Conservation (phyloP, 1,140 invertebrate species). For the Temnothorax longispinosus region DNA sequence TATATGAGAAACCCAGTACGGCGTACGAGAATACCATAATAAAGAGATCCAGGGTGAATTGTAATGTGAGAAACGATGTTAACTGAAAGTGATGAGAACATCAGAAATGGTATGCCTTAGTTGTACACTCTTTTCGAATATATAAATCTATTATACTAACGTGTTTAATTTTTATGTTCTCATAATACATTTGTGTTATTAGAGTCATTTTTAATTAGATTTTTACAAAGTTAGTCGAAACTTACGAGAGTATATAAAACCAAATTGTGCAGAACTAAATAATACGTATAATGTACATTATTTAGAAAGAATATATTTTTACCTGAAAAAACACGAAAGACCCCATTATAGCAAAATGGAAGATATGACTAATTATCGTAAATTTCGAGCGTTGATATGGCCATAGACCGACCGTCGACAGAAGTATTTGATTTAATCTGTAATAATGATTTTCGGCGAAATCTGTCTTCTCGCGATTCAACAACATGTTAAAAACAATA, state of each 20-base stretch:
- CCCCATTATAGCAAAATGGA: neutral
- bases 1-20: neutral
- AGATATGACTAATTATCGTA: neutral
- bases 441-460: slow-evolving; percentile 14
- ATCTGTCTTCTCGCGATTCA: neutral
- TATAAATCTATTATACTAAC: neutral
- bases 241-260: neutral
- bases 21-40: neutral
- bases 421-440: slow-evolving; percentile 7
- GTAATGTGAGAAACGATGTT: neutral
- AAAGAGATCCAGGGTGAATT: neutral
- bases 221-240: too few species aligned
- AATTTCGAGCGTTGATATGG: neutral
- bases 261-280: neutral
- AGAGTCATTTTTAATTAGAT: too few species aligned
- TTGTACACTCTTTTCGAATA: neutral
- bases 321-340: slow-evolving; percentile 27
- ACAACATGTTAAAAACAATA: neutral
- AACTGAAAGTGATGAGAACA: slow-evolving; percentile 17
- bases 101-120: neutral
- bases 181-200: too few species aligned
- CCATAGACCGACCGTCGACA: neutral
- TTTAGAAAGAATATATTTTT: neutral
- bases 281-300: neutral
- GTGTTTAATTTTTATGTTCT: neutral